Percentiles rank a stretch among this genome's conserved stretches.
phyloP scores from a whole-genome alignment of 2,797 vertebrate species.

The Rhinophrynus dorsalis region DNA sequence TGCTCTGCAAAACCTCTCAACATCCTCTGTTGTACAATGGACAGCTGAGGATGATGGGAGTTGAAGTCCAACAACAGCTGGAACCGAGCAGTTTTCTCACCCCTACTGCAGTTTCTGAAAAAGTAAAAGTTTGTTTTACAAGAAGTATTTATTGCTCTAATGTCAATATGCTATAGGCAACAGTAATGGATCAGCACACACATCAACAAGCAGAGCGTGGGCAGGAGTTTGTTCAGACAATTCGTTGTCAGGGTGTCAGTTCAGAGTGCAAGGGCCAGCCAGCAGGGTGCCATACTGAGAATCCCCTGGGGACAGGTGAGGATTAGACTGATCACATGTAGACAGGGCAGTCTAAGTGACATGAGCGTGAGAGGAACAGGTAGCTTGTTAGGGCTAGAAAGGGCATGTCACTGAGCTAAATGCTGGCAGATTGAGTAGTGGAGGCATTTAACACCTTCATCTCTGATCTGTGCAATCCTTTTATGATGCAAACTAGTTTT shows the following conservation, averaged over 20 bases:
- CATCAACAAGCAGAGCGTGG: no score
- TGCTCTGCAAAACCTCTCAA: no score
- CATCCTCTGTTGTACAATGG: no score
- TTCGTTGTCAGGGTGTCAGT: not conserved
- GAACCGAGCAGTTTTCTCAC: no score
- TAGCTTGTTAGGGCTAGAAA: conserved; percentile 16
- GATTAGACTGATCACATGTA: conserved; percentile 2
- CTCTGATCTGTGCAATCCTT: not conserved
- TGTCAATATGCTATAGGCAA: no score
- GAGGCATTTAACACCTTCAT: not conserved
- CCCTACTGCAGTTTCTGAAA: no score
- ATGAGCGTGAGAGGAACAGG: not conserved
- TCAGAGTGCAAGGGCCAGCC: not conserved
- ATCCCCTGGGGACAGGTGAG: not conserved
- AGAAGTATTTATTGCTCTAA: no score
- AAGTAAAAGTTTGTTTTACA: no score
- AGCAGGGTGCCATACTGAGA: not conserved
- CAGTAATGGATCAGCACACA: no score
- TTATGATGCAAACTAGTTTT: no score
- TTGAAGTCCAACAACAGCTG: no score
- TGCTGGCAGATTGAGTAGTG: not conserved
- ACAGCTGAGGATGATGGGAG: no score
- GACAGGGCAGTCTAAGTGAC: not conserved
- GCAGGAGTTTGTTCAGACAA: not conserved
- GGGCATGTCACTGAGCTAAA: not conserved